Percentiles rank a stretch among this genome's conserved stretches.
Evolutionary conservation across 2,797 vertebrate genomes (phyloP).

Genomic region (Sternarchorhynchus goeldii): DNA sequence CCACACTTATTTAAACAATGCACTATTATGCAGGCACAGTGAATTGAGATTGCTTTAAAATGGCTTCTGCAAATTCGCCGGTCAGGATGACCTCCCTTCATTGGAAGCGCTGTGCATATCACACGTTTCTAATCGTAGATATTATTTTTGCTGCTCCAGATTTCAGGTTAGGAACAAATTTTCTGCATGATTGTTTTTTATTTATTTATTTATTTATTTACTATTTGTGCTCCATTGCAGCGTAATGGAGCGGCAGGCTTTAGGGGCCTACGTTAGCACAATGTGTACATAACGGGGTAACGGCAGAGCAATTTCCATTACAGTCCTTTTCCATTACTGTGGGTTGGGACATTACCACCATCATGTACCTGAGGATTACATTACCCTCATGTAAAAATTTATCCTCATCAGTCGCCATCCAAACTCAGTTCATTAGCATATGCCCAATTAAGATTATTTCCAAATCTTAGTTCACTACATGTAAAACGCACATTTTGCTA

Average conservation of each 20-base stretch:
- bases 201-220: neutral
- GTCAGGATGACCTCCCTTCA: constrained; percentile 20
- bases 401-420: neutral
- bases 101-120: constrained; percentile 25
- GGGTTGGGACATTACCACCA: constrained; percentile 23
- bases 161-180: constrained; percentile 55
- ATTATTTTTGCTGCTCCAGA: constrained; percentile 47
- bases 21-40: neutral
- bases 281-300: constrained; percentile 42
- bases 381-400: constrained; percentile 10
- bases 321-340: constrained; percentile 48
- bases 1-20: constrained; percentile 27
- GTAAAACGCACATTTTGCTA: no score
- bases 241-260: constrained; percentile 46
- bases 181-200: constrained; percentile 52
- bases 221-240: constrained; percentile 43
- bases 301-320: constrained; percentile 48
- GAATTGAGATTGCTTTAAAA: constrained; percentile 36
- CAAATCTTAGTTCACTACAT: no score
- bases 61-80: constrained; percentile 29
- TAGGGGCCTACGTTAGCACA: constrained; percentile 41
- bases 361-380: constrained; percentile 32
- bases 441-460: no score
- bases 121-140: constrained; percentile 42
- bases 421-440: no score